Conservation (phyloP, 2,888 invertebrate species). For the Isotomurus palustris region DNA sequence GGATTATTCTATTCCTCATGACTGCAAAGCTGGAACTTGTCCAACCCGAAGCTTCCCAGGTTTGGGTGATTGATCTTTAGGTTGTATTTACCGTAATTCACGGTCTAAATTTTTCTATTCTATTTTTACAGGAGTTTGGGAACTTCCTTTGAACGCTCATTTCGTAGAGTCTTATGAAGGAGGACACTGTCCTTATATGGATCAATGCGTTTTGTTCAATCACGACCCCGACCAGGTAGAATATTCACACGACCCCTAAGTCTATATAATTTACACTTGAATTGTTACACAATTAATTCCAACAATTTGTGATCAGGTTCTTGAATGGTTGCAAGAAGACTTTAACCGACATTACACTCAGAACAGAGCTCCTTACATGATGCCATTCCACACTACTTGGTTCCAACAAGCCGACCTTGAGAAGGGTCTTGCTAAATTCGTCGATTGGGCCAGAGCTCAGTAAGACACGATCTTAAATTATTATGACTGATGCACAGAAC, state of each 20-base stretch:
- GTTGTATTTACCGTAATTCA: not conserved
- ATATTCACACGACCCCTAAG: not conserved
- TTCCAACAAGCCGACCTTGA: conserved; percentile 83
- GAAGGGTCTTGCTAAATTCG: conserved; percentile 75
- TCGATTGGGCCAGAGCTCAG: conserved; percentile 72
- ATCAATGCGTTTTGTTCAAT: conserved; percentile 57
- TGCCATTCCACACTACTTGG: conserved; percentile 96
- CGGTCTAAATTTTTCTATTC: not conserved
- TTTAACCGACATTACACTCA: conserved; percentile 78
- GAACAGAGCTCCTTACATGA: conserved; percentile 86
- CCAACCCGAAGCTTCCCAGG: conserved; percentile 84
- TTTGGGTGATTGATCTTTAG: conserved; percentile 44
- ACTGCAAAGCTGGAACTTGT: conserved; percentile 88
- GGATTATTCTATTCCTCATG: conserved; percentile 87
- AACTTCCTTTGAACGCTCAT: conserved; percentile 83
- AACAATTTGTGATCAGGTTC: conserved; percentile 57
- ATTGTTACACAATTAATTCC: conserved; percentile 87
- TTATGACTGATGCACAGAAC: too few relatives aligned
- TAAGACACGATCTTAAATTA: conserved; percentile 53
- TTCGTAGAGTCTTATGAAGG: conserved; percentile 83
- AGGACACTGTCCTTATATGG: conserved; percentile 85
- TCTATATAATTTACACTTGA: conserved; percentile 55
- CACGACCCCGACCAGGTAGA: conserved; percentile 63
- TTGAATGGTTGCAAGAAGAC: conserved; percentile 86
- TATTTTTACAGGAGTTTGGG: conserved; percentile 68